phyloP scores from a whole-genome alignment of 2,113 vertebrate species.

The Neolamprologus devosi region DNA sequence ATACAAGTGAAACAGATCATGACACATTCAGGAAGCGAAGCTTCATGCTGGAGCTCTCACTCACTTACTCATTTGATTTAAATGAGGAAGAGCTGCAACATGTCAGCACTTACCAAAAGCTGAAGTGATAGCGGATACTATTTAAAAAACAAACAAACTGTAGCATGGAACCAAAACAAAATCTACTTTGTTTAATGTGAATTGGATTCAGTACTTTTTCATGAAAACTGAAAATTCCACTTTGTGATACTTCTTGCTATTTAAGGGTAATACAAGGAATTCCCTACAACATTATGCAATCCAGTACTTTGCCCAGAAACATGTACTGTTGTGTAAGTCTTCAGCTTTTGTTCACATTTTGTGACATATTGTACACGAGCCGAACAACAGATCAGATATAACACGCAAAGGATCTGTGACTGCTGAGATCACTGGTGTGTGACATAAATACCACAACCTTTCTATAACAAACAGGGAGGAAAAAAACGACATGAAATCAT shows the following conservation, averaged over 20 bases:
- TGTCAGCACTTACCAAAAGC: slow-evolving; percentile 6
- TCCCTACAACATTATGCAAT: neutral
- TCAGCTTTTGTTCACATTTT: neutral
- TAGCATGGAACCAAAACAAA: neutral
- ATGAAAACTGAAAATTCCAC: neutral
- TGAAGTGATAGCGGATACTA: neutral
- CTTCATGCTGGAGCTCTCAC: neutral
- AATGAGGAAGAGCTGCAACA: slow-evolving; percentile 67
- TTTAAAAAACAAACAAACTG: neutral
- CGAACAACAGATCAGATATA: neutral
- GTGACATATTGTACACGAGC: neutral
- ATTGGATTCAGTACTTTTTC: neutral
- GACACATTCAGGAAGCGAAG: slow-evolving; percentile 50
- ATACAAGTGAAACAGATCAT: slow-evolving; percentile 20
- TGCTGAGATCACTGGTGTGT: neutral
- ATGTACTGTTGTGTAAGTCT: neutral
- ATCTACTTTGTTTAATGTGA: neutral
- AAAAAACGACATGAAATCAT: neutral
- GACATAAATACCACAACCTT: neutral
- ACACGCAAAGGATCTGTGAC: neutral
- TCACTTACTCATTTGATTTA: slow-evolving; percentile 40
- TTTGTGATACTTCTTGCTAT: neutral
- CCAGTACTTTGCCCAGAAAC: neutral
- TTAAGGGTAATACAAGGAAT: neutral
- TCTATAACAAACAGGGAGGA: neutral